Base-by-base conservation (phyloP, 30 jellyfish, hydroid and myxozoan genomes). In the Hydractinia echinata region DNA sequence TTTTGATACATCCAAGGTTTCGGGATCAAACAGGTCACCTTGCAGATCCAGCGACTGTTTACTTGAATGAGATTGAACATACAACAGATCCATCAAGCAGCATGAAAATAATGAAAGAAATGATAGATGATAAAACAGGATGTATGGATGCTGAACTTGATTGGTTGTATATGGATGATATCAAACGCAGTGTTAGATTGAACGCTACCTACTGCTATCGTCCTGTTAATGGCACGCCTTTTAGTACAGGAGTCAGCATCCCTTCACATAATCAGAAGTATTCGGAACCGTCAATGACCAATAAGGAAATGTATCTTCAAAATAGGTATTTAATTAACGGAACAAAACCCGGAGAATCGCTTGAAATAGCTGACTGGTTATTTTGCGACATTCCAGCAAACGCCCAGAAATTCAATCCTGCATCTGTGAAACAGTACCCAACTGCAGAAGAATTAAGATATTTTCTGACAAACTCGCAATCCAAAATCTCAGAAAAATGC, bases 21-120 rank as follows among this genome's bases (percentile, higher is more conserved):
- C 50, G 51, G 3, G 73, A 51, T 49, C 78, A 82, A 81, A 15
- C 80, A n/a, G 96, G 96, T 8, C 83, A 88, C 66, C 77, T 88
- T 51, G 89, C 93, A 4, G 69, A 85, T 8, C 96, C 96, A 8
- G 83, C 96, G 13, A 88, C 86, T 69, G 96, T 88, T 4, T 88
- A 82, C 52, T 86, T 88, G 21, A 89, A 88, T 61, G 96, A 88
- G 51, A 58, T 71, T 71, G 96, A 81, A 60, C 82, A 68, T 16
- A 72, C 86, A 49, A 15, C 73, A 13, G 54, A 71, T 55, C 81
- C 81, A 9, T 71, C 73, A 49, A 67, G 74, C 44, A 56, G 89
- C 7, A 51, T 80, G 55, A 70, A 71, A 81, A 52, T 87, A 50
- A 74, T 76, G 67, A 11, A 16, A n/a, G 82, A 68, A 61, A 87